These are phyloP conservation scores for Poeciliopsis infans DNA, from an alignment of 2,797 vertebrate genomes.

Conservation along the genomic window DNA sequence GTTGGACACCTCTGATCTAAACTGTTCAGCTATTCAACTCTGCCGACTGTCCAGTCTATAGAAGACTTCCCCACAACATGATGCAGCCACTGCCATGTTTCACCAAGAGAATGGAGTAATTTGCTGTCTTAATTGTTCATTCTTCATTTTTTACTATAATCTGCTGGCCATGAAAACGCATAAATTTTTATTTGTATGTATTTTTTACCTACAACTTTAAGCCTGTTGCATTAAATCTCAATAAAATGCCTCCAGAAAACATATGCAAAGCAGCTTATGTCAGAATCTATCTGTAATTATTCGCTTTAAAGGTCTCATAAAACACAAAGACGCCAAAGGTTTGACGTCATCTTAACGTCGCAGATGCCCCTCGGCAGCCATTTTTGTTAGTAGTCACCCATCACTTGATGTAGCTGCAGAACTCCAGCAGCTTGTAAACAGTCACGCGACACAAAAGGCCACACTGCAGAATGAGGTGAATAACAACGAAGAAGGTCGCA, in stretches of 20 bases:
- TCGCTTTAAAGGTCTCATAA: not conserved
- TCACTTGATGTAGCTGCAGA: constrained; percentile 51
- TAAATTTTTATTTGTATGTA: not conserved
- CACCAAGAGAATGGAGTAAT: not conserved
- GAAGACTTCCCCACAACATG: not conserved
- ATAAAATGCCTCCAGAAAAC: not conserved
- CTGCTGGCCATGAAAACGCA: not conserved
- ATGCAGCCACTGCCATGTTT: not conserved
- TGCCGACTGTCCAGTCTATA: not conserved
- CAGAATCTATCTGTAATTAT: not conserved
- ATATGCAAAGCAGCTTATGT: not conserved
- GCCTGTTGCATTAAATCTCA: no score
- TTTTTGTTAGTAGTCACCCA: constrained; percentile 54
- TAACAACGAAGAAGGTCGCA: not conserved
- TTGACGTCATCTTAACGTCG: constrained; percentile 24
- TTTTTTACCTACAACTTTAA: no score
- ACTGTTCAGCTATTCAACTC: not conserved
- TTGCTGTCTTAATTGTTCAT: no score
- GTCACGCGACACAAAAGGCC: constrained; percentile 47
- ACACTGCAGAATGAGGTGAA: constrained; percentile 28
- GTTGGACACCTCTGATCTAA: not conserved
- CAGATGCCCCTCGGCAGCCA: constrained; percentile 32
- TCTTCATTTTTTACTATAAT: not conserved
- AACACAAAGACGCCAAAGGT: not conserved
- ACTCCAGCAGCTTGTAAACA: constrained; percentile 40